Percentiles rank a stretch among this genome's conserved stretches.
Conservation (phyloP, 2,113 vertebrate species). For the Pholis gunnellus region DNA sequence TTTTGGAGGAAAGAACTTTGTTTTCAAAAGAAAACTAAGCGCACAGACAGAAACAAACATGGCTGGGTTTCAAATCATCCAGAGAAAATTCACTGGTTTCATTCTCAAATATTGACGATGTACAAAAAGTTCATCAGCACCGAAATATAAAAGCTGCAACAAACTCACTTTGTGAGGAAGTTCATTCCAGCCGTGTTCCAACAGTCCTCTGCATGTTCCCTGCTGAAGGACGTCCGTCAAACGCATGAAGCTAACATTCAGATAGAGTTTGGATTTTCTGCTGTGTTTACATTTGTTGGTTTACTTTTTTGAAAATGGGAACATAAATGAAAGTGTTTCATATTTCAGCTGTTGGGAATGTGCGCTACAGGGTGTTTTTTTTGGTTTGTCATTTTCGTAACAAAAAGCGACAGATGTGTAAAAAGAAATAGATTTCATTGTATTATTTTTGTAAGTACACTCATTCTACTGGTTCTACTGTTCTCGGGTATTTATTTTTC, state of each 20-base stretch:
- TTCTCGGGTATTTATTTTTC: conserved; percentile 74
- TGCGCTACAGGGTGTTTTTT: conserved; percentile 4
- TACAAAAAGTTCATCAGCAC: background rate
- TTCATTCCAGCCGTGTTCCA: background rate
- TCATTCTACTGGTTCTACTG: conserved; percentile 36
- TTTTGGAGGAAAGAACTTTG: background rate
- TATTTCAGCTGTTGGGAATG: conserved; percentile 19
- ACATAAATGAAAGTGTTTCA: background rate
- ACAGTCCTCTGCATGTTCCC: background rate
- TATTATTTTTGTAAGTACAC: conserved; percentile 61
- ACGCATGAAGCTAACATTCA: conserved; percentile 9
- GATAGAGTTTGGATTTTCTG: conserved; percentile 32
- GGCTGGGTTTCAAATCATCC: background rate
- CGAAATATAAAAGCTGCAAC: background rate
- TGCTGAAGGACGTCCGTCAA: background rate
- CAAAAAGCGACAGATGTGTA: conserved; percentile 34
- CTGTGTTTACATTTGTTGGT: conserved; percentile 55
- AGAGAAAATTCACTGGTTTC: background rate
- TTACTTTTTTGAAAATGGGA: conserved; percentile 19
- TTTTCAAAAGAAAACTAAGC: background rate
- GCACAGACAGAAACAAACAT: background rate
- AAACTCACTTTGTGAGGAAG: background rate
- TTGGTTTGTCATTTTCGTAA: background rate
- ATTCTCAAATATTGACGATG: background rate
- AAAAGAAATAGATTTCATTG: conserved; percentile 30